Base-by-base conservation (phyloP, 2,888 invertebrate genomes). In the Tubiluchus corallicola region DNA sequence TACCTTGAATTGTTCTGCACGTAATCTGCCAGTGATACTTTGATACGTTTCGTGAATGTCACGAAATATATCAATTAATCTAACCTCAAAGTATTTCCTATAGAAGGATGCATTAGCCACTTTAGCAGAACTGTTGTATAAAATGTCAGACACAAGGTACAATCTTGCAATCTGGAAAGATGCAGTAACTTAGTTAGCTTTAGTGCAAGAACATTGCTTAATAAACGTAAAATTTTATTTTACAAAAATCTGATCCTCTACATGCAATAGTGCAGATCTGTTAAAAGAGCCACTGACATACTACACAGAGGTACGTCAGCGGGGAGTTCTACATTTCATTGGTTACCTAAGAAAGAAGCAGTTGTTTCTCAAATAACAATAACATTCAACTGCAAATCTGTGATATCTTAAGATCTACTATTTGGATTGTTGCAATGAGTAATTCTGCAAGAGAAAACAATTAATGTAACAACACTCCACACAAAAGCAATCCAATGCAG, bases 81-180 rank as follows among this genome's bases (percentile, higher is more conserved):
- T 79, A 42, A 72, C 70, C 61, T 94, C 88, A 68, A 92, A 81
- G 40, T 85, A 85, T 53, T 64, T 64, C 47, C 70, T 59, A 59
- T 82, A 99, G 57, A 82, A 87, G 43, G 88, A 88, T 1, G 92
- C 96, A 67, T 96, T 92, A 39, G 84, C 80, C 19, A 96, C 81
- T 73, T 90, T 90, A 3, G 88, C 85, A 15, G 51, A 52, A 49
- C 84, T 83, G 66, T 98, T 98, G 64, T 94, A 87, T 53, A 99
- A 71, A 52, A 99, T 82, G 65, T 99, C 98, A 2, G 90, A 90
- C 43, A 98, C 75, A 48, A 99, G 74, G 69, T 92, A 99, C 40
- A 99, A 70, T 46, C 96, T 70, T 4, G 90, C 87, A 51, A 90
- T 76, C 70, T 71, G 62, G n/a, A n/a, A n/a, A n/a, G n/a, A n/a